These are phyloP conservation scores for Itoplectis maculator DNA, from an alignment of 2,888 invertebrate genomes.

Conservation along the genomic window DNA sequence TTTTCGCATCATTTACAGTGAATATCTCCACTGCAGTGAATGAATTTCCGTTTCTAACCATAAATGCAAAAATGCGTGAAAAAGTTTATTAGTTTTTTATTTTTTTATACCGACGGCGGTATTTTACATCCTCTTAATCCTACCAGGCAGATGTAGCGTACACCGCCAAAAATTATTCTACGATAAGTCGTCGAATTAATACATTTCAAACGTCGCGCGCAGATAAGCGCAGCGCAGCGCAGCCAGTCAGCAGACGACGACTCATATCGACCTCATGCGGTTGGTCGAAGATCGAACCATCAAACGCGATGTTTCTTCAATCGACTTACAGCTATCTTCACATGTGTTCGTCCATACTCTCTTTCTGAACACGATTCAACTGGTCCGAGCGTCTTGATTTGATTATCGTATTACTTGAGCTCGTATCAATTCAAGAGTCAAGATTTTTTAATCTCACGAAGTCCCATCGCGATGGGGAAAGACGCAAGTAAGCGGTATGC, in stretches of 20 bases:
- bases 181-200: background rate
- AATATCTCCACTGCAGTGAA: no score
- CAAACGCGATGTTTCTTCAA: background rate
- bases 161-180: background rate
- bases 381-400: background rate
- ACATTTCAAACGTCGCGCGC: background rate
- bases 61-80: no score
- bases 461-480: slow-evolving; percentile 18
- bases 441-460: background rate
- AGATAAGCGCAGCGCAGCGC: background rate
- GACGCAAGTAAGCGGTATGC: slow-evolving; percentile 3
- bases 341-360: slow-evolving; percentile 7
- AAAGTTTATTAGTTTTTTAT: no score
- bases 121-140: no score
- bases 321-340: slow-evolving; percentile 19
- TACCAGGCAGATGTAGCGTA: background rate
- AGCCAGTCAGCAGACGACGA: background rate
- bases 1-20: background rate
- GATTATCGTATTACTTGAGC: slow-evolving; percentile 15
- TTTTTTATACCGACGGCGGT: no score
- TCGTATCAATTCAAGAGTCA: background rate
- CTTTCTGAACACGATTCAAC: background rate
- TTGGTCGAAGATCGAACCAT: slow-evolving; percentile 8
- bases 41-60: no score
- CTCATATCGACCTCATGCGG: background rate